These are phyloP conservation scores for Jordanella pulchra DNA, from an alignment of 2,797 vertebrate species.

Conservation along the genomic window DNA sequence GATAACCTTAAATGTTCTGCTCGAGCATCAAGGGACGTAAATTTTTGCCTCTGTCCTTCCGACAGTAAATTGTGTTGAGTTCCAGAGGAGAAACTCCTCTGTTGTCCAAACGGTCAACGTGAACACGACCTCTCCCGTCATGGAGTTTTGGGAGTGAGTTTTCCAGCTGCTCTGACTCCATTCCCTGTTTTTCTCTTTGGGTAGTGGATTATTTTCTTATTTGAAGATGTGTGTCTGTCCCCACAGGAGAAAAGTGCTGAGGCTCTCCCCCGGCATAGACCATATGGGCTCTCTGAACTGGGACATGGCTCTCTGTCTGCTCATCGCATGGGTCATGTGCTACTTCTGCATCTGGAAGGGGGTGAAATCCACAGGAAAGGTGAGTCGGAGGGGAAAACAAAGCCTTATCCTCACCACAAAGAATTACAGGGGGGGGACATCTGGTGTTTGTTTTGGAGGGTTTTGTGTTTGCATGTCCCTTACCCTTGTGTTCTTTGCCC, in stretches of 20 bases:
- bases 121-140: slow-evolving; percentile 90
- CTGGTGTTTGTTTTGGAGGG: slow-evolving; percentile 29
- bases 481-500: slow-evolving; percentile 12
- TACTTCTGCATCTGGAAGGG: slow-evolving; percentile 99
- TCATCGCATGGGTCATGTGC: slow-evolving; percentile 92
- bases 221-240: not conserved
- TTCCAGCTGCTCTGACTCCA: not conserved
- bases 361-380: slow-evolving; percentile 96
- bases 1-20: not conserved
- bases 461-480: slow-evolving; percentile 2
- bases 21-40: not conserved
- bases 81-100: slow-evolving; percentile 84
- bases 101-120: slow-evolving; percentile 64
- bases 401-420: not conserved
- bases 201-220: not conserved
- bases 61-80: slow-evolving; percentile 84
- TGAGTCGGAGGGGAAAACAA: slow-evolving; percentile 48
- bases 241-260: slow-evolving; percentile 87
- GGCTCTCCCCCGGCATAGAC: slow-evolving; percentile 91
- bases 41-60: not conserved
- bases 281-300: slow-evolving; percentile 90
- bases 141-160: slow-evolving; percentile 99
- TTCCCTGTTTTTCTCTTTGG: not conserved
- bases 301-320: slow-evolving; percentile 91
- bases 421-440: slow-evolving; percentile 6